Evolutionary conservation across 2,888 invertebrate genomes (phyloP), one percentile per base, ranked within the genome.

Genomic region (Frankliniella fusca): DNA sequence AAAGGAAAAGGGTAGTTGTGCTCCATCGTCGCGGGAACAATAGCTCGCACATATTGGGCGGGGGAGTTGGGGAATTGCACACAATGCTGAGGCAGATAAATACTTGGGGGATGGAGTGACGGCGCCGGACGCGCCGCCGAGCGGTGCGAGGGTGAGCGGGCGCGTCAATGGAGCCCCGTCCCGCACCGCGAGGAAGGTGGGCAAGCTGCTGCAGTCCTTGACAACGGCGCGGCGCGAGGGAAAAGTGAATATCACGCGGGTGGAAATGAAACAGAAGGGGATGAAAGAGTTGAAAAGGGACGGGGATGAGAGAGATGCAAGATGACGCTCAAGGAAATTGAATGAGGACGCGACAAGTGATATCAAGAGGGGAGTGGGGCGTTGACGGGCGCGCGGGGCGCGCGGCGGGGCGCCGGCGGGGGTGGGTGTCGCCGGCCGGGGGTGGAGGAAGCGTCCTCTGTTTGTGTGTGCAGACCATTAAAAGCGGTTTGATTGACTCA

Each of bases 401-500:
- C 38, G 38, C 38, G 38, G 38, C 38, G 82, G 80, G 65, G 28
- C 10, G 28, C n/a, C 70, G 80, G 82, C 10, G 28, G 80, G 76
- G 54, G 80, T 61, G 61, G 82, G 81, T 80, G 81, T 81, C 80
- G 82, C 54, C 82, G 48, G 7, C 61, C 18, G 70, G 12, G 70
- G n/a, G 70, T 9, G 70, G 54, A 15, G 54, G 54, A 38, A 38
- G 38, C 38, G 38, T 38, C 38, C 54, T 12, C 23, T 76, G 70
- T 76, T n/a, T 23, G 70, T 76, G 70, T 76, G 70, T 76, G 70
- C 27, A 27, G 70, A 76, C 27, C 70, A 76, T 76, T 76, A 76
- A 76, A 23, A 12, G 70, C 70, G 70, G 70, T 76, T 76, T 23
- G 70, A 76, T 76, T 76, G 70, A 76, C 70, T 76, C 70, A 76